Base-by-base conservation (phyloP, 2,888 invertebrate genomes). In the Yponomeuta cagnagella region DNA sequence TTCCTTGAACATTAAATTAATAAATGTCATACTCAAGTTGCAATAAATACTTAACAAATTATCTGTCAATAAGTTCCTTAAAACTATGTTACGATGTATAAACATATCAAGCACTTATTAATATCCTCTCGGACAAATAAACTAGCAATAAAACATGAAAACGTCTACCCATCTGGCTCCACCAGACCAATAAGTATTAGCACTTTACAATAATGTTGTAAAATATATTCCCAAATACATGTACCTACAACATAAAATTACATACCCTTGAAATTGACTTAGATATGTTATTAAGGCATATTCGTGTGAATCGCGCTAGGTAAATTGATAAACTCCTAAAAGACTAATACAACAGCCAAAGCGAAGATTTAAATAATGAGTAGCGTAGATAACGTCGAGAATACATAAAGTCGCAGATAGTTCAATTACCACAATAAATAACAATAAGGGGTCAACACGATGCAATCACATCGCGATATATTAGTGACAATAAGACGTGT, bases 221-320 rank as follows among this genome's bases (percentile, higher is more conserved):
- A 72, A 73, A 70, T 73, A 72, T 73, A 74, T 72, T 52, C 12
- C 63, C 75, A 72, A 77, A 77, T 78, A 77, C 77, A 80, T 77
- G 75, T 82, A 88, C n/a, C n/a, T n/a, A n/a, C 84, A 87, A 87
- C 83, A 83, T 77, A 82, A 85, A 77, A 58, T 76, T 78, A 80
- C 81, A 83, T 80, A 84, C 81, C 84, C 83, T 88, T 82, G 81
- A 88, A 88, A 90, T 89, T 91, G 91, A 92, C 92, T 92, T 92
- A 91, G 92, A 92, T 91, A 90, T 90, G 90, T 90, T 91, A 91
- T 87, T 91, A 92, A 92, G 92, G 92, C 92, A 92, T 74, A 69
- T 73, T 88, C 92, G 82, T 87, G 92, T 92, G 92, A 92, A 92
- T 87, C 89, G 91, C 91, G 87, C 91, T 91, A 88, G 84, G 84